phyloP scores from a whole-genome alignment of 2,888 invertebrate species.

The Glaucopsyche alexis region DNA sequence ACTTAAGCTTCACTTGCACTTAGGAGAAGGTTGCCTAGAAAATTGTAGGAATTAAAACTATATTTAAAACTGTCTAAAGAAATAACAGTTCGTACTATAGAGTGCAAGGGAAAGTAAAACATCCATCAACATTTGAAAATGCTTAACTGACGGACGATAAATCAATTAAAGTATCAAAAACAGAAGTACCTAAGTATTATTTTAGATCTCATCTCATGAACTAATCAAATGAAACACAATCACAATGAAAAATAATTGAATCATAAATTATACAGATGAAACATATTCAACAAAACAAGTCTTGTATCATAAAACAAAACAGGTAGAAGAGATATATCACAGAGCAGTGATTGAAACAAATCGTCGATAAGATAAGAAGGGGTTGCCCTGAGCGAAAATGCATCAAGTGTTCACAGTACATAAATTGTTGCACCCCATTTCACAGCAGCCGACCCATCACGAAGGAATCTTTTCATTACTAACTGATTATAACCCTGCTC shows the following conservation, averaged over 20 bases:
- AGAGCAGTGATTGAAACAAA: conserved; percentile 29
- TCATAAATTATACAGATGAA: background rate
- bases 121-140: too few species aligned
- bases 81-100: too few species aligned
- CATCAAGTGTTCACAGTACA: conserved; percentile 71
- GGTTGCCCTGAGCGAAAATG: conserved; percentile 46
- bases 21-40: background rate
- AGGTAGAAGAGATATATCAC: conserved; percentile 15
- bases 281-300: too few species aligned
- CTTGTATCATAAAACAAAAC: background rate
- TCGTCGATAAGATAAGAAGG: conserved; percentile 46
- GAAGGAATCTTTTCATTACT: conserved; percentile 40
- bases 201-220: background rate
- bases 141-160: too few species aligned
- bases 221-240: background rate
- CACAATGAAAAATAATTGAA: background rate
- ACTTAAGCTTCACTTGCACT: background rate
- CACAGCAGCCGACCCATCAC: conserved; percentile 51
- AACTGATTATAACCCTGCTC: conserved; percentile 2
- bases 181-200: too few species aligned
- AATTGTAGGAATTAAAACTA: background rate
- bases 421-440: conserved; percentile 70
- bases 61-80: background rate
- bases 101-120: too few species aligned
- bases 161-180: too few species aligned